Conservation (phyloP, 1,140 invertebrate species). For the Lordiphosa collinella region DNA sequence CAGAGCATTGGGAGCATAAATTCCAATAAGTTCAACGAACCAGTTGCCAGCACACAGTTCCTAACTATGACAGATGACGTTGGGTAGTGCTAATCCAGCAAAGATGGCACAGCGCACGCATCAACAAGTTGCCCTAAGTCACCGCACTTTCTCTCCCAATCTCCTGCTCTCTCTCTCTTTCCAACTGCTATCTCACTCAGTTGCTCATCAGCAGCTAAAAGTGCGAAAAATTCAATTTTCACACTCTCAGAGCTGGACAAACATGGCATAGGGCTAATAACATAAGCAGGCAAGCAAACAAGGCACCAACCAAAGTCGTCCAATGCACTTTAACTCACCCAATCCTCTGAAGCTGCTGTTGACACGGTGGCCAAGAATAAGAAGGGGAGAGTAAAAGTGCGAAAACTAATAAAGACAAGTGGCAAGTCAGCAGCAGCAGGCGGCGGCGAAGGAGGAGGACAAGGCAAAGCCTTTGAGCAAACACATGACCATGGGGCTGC, state of each 20-base stretch:
- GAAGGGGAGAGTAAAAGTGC: constrained; percentile 28
- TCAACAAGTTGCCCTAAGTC: constrained; percentile 39
- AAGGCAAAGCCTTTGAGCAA: constrained; percentile 57
- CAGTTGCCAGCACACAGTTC: not conserved
- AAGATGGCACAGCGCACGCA: constrained; percentile 33
- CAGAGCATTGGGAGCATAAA: too few relatives aligned
- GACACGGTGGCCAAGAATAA: constrained; percentile 8
- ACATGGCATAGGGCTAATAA: constrained; percentile 72
- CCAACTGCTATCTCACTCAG: not conserved
- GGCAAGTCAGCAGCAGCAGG: constrained; percentile 59
- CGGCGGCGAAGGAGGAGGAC: constrained; percentile 1
- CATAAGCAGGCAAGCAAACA: constrained; percentile 69
- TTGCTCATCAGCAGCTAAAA: constrained; percentile 8
- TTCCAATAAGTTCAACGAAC: constrained; percentile 15
- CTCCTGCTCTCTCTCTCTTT: not conserved
- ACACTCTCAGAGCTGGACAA: constrained; percentile 38
- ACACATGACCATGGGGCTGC: constrained; percentile 48
- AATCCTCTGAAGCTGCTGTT: constrained; percentile 38
- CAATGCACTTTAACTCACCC: constrained; percentile 42
- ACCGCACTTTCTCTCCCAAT: constrained; percentile 2
- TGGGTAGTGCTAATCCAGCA: constrained; percentile 26
- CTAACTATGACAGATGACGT: constrained; percentile 25
- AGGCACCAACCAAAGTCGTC: constrained; percentile 31
- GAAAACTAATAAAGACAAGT: constrained; percentile 77
- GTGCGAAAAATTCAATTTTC: constrained; percentile 46